Percentiles rank a stretch among this genome's conserved stretches.
Conservation (phyloP, 2,888 invertebrate genomes). For the Maniola hyperantus region DNA sequence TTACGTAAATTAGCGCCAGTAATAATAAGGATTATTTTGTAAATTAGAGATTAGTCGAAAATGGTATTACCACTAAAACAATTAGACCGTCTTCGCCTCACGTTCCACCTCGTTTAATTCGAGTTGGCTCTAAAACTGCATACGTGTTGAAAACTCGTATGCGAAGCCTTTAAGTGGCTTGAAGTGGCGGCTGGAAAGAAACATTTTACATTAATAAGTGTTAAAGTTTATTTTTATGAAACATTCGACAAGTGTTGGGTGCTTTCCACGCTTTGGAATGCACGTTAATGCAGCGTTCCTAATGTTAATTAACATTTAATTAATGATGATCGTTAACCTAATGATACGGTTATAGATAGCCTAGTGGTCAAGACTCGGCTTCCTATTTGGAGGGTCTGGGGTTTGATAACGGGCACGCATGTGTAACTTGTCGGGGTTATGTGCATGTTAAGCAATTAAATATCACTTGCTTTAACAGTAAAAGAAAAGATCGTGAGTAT, state of each 20-base stretch:
- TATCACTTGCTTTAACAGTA: no score
- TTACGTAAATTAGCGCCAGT: no score
- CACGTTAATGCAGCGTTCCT: not conserved
- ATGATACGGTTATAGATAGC: no score
- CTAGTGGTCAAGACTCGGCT: no score
- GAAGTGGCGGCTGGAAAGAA: constrained; percentile 24
- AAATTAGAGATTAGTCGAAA: constrained; percentile 8
- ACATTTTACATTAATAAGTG: constrained; percentile 28
- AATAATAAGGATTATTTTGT: not conserved
- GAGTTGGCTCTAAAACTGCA: constrained; percentile 37
- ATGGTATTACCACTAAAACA: constrained; percentile 41
- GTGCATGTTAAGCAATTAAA: no score
- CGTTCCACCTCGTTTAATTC: constrained; percentile 38
- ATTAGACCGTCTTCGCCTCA: constrained; percentile 46
- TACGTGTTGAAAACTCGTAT: constrained; percentile 30
- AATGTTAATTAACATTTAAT: not conserved
- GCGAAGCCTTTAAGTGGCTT: constrained; percentile 29
- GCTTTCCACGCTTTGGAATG: not conserved
- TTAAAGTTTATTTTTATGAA: constrained; percentile 22
- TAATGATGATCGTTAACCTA: no score
- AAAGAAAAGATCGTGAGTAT: no score
- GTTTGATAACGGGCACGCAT: no score
- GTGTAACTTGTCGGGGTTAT: no score
- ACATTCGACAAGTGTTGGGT: not conserved
- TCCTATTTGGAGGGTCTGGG: no score